Evolutionary conservation across 2,888 invertebrate genomes (phyloP).

Genomic region (Gymnocheta viridis): DNA sequence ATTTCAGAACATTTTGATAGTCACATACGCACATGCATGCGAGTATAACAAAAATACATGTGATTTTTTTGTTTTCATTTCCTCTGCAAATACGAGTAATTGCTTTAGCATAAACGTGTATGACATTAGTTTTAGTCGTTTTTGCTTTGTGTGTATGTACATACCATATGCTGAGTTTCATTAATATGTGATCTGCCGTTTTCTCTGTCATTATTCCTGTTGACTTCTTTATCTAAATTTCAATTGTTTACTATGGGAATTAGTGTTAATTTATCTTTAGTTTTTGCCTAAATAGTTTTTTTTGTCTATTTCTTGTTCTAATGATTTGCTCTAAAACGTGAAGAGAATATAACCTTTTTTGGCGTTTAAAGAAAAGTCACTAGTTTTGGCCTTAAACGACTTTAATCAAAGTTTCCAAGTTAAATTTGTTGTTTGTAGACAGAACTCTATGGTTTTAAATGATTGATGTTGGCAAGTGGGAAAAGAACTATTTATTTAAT

Average conservation of each 20-base stretch:
- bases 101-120: slow-evolving; percentile 55
- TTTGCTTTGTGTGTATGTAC: not conserved
- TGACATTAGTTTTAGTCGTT: slow-evolving; percentile 56
- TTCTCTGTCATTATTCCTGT: slow-evolving; percentile 25
- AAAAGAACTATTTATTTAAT: slow-evolving; percentile 6
- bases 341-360: slow-evolving; percentile 19
- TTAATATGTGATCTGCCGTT: slow-evolving; percentile 50
- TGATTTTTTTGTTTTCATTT: not conserved
- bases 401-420: slow-evolving; percentile 22
- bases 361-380: not conserved
- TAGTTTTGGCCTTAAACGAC: not conserved
- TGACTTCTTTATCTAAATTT: slow-evolving; percentile 56
- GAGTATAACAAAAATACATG: not conserved
- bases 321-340: slow-evolving; percentile 34
- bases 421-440: not conserved
- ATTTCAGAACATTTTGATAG: slow-evolving; percentile 45
- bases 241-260: slow-evolving; percentile 61
- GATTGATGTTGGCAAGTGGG: not conserved
- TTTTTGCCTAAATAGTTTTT: slow-evolving; percentile 62
- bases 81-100: slow-evolving; percentile 53
- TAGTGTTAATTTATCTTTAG: slow-evolving; percentile 68
- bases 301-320: slow-evolving; percentile 16
- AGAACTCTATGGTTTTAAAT: not conserved
- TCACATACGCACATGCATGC: slow-evolving; percentile 11
- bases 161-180: slow-evolving; percentile 40